phyloP scores from a whole-genome alignment of 1,140 invertebrate genomes.

The Caenorhabditis tropicalis region DNA sequence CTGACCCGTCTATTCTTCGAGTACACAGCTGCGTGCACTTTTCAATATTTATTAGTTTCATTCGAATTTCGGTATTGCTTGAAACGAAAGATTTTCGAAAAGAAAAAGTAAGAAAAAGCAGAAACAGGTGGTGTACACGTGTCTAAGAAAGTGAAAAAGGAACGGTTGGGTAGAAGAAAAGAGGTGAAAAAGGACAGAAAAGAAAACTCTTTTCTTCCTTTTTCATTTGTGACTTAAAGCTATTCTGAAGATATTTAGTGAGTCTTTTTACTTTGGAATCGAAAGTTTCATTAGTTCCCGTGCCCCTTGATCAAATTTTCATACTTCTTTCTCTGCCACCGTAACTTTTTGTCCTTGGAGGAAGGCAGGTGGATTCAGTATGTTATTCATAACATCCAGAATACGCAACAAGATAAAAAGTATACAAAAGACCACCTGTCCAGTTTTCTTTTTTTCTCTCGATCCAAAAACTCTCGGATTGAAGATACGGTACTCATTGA shows the following conservation, averaged over 20 bases:
- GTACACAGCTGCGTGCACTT: constrained; percentile 25
- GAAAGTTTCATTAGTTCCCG: too few relatives aligned
- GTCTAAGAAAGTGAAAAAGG: background rate
- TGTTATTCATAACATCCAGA: background rate
- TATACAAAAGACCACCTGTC: constrained; percentile 17
- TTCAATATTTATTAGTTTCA: constrained; percentile 4
- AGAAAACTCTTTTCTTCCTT: background rate
- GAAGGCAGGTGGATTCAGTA: constrained; percentile 2
- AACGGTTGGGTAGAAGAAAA: too few relatives aligned
- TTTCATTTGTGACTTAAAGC: background rate
- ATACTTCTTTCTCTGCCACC: background rate
- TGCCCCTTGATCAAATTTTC: background rate
- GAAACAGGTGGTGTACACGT: constrained; percentile 25
- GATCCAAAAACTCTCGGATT: background rate
- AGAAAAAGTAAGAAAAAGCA: background rate
- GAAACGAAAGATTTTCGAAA: background rate
- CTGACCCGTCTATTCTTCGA: too few relatives aligned
- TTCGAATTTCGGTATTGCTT: background rate
- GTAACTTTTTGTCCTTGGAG: background rate
- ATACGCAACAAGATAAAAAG: background rate
- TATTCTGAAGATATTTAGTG: too few relatives aligned
- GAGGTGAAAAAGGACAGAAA: background rate
- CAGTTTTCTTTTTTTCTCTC: background rate
- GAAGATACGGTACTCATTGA: background rate
- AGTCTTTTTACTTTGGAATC: too few relatives aligned